phyloP scores from a whole-genome alignment of 2,888 invertebrate genomes.

The Euphydryas editha region DNA sequence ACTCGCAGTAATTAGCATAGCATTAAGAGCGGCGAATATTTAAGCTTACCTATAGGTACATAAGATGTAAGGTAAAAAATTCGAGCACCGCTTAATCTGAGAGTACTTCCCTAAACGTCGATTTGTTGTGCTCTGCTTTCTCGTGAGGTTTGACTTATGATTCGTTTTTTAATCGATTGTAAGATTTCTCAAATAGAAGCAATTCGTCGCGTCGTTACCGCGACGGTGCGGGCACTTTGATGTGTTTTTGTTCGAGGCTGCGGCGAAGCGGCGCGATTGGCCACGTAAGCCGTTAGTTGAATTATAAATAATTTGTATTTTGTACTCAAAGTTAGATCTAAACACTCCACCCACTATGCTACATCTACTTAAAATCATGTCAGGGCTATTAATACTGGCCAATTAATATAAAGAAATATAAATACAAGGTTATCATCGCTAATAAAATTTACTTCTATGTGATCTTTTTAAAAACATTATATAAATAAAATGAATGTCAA shows the following conservation, averaged over 20 bases:
- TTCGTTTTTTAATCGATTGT: conserved; percentile 66
- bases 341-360: conserved; percentile 22
- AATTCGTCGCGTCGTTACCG: conserved; percentile 78
- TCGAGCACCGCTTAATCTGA: not conserved
- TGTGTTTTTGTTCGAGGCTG: conserved; percentile 68
- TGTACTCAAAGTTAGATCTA: conserved; percentile 36
- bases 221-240: conserved; percentile 74
- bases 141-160: conserved; percentile 58
- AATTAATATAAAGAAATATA: no score
- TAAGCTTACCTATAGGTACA: not conserved
- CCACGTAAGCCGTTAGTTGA: conserved; percentile 49
- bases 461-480: no score
- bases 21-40: no score
- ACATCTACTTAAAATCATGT: not conserved
- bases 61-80: not conserved
- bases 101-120: conserved; percentile 52
- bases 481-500: no score
- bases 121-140: conserved; percentile 66
- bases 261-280: conserved; percentile 59
- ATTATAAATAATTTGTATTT: conserved; percentile 41
- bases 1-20: no score
- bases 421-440: no score
- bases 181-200: conserved; percentile 73
- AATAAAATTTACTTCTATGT: no score
- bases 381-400: no score